Conservation (phyloP, 2,113 vertebrate genomes). For the Catagonus wagneri region DNA sequence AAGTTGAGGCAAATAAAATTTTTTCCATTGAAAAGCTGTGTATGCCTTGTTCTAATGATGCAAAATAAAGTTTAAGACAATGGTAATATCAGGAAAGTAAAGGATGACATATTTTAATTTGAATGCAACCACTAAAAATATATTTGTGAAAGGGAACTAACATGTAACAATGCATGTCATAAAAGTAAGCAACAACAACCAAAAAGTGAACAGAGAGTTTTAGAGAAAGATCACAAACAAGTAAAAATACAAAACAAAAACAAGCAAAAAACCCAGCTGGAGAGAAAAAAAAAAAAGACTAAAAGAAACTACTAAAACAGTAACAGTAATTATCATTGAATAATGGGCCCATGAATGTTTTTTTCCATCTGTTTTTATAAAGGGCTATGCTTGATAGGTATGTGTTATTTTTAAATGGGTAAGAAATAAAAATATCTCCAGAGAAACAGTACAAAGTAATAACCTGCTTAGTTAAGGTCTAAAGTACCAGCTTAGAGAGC, state of each 20-base stretch:
- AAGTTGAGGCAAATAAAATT: slow-evolving; percentile 43
- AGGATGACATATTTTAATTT: background rate
- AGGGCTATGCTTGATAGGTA: background rate
- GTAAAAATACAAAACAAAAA: slow-evolving; percentile 40
- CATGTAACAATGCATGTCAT: slow-evolving; percentile 8
- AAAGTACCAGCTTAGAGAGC: background rate
- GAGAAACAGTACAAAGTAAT: slow-evolving; percentile 25
- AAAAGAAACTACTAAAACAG: background rate
- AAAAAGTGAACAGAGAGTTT: background rate
- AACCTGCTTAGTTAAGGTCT: slow-evolving; percentile 11
- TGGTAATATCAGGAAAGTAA: background rate
- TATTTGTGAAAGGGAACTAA: slow-evolving; percentile 4
- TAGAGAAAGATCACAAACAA: background rate
- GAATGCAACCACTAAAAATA: background rate
- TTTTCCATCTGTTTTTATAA: background rate
- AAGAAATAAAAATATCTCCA: slow-evolving; percentile 3
- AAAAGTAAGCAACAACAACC: background rate
- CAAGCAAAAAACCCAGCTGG: background rate
- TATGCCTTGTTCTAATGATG: slow-evolving; percentile 9
- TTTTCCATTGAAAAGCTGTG: background rate
- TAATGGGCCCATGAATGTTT: background rate
- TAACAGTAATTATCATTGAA: background rate
- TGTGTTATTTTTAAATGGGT: slow-evolving; percentile 42
- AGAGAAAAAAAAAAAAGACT: background rate
- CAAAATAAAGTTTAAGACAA: background rate